Percentiles rank a stretch among this genome's conserved stretches.
These are phyloP conservation scores for Protonemura montana DNA, from an alignment of 2,888 invertebrate species.

Conservation along the genomic window DNA sequence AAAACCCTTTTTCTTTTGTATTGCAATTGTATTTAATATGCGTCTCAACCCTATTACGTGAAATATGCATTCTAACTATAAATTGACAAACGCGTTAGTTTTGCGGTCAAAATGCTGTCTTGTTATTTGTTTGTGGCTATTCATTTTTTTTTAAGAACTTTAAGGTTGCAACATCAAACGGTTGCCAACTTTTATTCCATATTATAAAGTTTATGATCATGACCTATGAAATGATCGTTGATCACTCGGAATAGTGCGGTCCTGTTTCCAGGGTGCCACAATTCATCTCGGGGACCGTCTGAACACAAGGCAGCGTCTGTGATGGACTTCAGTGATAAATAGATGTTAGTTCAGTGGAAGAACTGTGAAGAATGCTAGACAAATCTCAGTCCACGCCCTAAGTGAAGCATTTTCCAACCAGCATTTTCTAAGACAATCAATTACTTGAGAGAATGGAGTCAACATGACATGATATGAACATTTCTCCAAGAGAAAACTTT, in stretches of 20 bases:
- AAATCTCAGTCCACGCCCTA: not conserved
- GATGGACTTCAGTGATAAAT: not conserved
- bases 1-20: no score
- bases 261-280: not conserved
- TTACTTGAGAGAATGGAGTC: slow-evolving; percentile 1
- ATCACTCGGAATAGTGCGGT: not conserved
- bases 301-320: not conserved
- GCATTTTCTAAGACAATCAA: slow-evolving; percentile 12
- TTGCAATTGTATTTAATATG: no score
- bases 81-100: no score
- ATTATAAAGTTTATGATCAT: not conserved
- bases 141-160: no score
- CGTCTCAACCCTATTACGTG: no score
- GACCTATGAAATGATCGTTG: not conserved
- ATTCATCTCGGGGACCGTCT: not conserved
- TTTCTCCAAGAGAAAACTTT: not conserved
- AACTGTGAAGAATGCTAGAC: slow-evolving; percentile 16
- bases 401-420: slow-evolving; percentile 12
- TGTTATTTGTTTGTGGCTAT: no score
- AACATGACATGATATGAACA: not conserved
- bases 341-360: not conserved
- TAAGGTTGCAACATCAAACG: no score
- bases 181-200: no score
- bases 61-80: no score
- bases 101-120: no score